Evolutionary conservation across 1,140 invertebrate genomes (phyloP).

Genomic region (Penaeus japonicus): DNA sequence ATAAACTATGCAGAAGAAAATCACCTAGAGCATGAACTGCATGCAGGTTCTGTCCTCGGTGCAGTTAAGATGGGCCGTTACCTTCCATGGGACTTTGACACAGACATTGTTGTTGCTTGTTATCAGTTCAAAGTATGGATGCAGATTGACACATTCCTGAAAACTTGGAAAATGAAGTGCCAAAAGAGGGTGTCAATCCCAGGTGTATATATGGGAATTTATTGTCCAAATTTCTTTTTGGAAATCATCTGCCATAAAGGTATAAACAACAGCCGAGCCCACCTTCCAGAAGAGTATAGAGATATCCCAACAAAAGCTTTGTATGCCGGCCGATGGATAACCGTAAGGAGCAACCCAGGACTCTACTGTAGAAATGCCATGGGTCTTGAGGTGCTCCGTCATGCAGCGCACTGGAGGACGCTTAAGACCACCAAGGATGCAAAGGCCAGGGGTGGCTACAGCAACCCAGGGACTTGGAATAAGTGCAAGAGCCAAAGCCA

Average conservation of each 20-base stretch:
- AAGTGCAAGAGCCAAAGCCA: neutral
- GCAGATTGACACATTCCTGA: neutral
- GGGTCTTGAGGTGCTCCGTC: conserved; percentile 21
- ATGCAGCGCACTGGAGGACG: conserved; percentile 32
- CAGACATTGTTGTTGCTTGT: neutral
- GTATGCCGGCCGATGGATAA: neutral
- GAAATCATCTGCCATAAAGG: neutral
- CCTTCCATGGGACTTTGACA: conserved; percentile 10
- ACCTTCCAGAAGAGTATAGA: neutral
- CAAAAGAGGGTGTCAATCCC: neutral
- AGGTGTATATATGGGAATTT: neutral
- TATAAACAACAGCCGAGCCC: neutral
- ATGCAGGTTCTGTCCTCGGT: neutral
- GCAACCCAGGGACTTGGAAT: conserved; percentile 15
- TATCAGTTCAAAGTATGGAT: neutral
- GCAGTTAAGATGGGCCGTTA: neutral
- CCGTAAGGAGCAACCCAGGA: conserved; percentile 29
- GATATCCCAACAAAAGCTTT: conserved; percentile 15
- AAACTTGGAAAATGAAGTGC: neutral
- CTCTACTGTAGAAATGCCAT: conserved; percentile 16
- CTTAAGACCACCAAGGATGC: neutral
- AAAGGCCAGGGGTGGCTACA: neutral
- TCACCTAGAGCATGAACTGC: neutral
- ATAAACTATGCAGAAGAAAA: neutral
- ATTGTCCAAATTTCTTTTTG: conserved; percentile 14